These are phyloP conservation scores for Itoplectis maculator DNA, from an alignment of 2,888 invertebrate genomes.

Conservation along the genomic window DNA sequence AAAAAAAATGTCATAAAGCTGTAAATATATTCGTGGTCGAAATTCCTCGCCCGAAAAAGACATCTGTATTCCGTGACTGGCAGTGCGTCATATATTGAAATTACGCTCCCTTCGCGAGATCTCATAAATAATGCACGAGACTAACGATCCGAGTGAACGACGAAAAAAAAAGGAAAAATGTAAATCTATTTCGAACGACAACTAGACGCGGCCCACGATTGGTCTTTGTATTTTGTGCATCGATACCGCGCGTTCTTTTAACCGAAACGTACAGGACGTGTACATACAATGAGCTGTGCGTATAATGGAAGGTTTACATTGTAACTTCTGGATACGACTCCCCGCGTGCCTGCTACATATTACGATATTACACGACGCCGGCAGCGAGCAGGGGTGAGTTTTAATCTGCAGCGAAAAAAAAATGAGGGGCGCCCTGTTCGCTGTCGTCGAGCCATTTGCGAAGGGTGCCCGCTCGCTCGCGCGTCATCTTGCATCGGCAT, in stretches of 20 bases:
- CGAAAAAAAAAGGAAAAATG: constrained; percentile 7
- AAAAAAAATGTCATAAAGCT: constrained; percentile 12
- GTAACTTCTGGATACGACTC: constrained; percentile 33
- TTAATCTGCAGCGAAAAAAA: constrained; percentile 47
- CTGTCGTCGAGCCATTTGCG: constrained; percentile 44
- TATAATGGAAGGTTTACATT: constrained; percentile 21
- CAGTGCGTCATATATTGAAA: constrained; percentile 44
- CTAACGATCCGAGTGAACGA: constrained; percentile 15
- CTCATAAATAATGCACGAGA: constrained; percentile 26
- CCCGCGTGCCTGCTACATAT: constrained; percentile 18
- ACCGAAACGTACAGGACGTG: constrained; percentile 4
- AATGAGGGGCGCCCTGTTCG: constrained; percentile 18
- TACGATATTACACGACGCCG: constrained; percentile 31
- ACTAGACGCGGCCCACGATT: constrained; percentile 1
- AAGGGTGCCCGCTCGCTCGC: constrained; percentile 38
- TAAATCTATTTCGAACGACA: constrained; percentile 33
- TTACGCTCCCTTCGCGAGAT: constrained; percentile 1
- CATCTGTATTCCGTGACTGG: constrained; percentile 14
- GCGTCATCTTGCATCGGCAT: constrained; percentile 49
- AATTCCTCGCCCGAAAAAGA: background rate
- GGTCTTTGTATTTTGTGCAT: constrained; percentile 2
- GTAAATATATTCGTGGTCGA: background rate
- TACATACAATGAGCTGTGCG: background rate
- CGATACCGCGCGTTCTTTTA: background rate
- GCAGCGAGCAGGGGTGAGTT: constrained; percentile 41